A percentile compares a stretch with the other conserved stretches of the same genome.
phyloP scores from a whole-genome alignment of 2,888 invertebrate genomes.

The Pandemis cinnamomeana region DNA sequence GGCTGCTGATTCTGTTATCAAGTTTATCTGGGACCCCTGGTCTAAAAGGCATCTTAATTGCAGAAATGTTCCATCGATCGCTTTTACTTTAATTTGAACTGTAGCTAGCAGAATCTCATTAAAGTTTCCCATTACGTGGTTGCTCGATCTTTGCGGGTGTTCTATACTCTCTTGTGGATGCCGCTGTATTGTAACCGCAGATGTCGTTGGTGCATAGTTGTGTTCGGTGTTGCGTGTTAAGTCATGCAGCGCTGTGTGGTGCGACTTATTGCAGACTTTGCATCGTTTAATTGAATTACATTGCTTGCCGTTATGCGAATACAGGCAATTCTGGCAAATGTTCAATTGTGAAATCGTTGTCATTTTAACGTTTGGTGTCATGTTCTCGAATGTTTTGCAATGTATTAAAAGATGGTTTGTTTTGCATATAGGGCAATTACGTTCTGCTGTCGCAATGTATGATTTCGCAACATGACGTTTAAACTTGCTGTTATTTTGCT shows the following conservation, averaged over 20 bases:
- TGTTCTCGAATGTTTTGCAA: conserved; percentile 39
- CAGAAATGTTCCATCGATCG: conserved; percentile 29
- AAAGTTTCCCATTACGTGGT: background rate
- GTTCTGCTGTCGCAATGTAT: background rate
- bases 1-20: conserved; percentile 40
- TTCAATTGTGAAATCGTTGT: conserved; percentile 35
- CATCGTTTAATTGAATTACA: conserved; percentile 43
- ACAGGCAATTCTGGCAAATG: conserved; percentile 45
- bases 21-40: conserved; percentile 41
- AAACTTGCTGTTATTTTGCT: background rate
- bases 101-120: background rate
- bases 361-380: background rate
- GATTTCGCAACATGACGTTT: too few species aligned
- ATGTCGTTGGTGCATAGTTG: background rate
- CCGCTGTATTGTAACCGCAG: too few species aligned
- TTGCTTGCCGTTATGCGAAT: conserved; percentile 35
- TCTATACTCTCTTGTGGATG: too few species aligned
- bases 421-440: conserved; percentile 39
- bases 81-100: background rate
- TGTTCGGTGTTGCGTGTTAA: background rate
- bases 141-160: background rate
- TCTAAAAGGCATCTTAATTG: conserved; percentile 37
- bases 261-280: conserved; percentile 39
- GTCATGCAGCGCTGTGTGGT: background rate
- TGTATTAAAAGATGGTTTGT: conserved; percentile 39